Evolutionary conservation across 1,140 invertebrate species (phyloP), one percentile per base, ranked within the genome.

Genomic region (Zaprionus kolodkinae): DNA sequence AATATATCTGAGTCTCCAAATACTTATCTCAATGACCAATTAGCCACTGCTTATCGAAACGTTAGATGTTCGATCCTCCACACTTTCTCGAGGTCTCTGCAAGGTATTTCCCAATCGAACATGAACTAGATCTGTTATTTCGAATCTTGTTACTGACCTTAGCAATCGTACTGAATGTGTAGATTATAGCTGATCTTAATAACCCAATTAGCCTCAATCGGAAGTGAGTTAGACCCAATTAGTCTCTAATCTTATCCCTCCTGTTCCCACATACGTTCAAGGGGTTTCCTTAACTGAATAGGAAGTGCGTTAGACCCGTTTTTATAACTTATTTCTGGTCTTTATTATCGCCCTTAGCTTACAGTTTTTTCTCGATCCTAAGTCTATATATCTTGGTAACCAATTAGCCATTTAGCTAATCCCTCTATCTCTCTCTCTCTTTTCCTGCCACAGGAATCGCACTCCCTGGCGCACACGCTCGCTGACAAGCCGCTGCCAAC

Each of bases 401-500:
- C 40, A 48, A 48, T 10, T 17, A 9, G 6, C n/a, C n/a, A 45
- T n/a, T 40, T n/a, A 15, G 2, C 7, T 38, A 11, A 6, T 25
- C 3, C 4, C 1, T 6, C 3, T 30, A 1, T 17, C 33, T 45
- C 11, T 35, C 11, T n/a, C 45, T 54, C 9, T 66, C 6, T 35
- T 15, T 15, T 3, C 15, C 33, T 40, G n/a, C 21, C 79, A 6
- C 79, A 92, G 91, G 91, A 92, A 79, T 91, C 91, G 50, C 81
- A 90, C 27, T 91, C 91, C 30, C 25, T 92, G 73, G 90, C 91
- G 38, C 91, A 92, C 55, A 79, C 81, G 52, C 80, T 92, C 25
- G 89, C 91, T 11, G 90, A 92, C 60, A 92, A 91, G 40, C 84
- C 90, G 13, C 55, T 91, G 66, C 82, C 77, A 4, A 92, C 91